Conservation (phyloP, 2,797 vertebrate genomes). For the Micrastur ruficollis region DNA sequence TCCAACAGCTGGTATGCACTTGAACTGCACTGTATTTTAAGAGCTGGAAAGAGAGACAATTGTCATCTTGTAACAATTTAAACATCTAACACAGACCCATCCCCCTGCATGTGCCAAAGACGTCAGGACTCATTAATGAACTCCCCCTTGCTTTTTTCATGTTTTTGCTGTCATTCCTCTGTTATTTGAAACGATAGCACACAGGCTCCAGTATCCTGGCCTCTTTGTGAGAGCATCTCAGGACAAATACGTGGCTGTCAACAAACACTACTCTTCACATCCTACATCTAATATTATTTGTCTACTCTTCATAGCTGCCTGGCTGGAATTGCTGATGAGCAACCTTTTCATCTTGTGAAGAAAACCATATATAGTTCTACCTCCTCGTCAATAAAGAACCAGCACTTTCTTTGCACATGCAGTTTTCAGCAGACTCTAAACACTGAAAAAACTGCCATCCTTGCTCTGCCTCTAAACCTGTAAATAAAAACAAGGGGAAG, state of each 20-base stretch:
- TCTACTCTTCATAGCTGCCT: background rate
- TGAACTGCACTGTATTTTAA: conserved; percentile 88
- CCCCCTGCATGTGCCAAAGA: background rate
- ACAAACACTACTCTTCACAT: background rate
- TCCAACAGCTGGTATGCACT: conserved; percentile 82
- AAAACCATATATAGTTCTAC: background rate
- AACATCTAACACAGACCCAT: background rate
- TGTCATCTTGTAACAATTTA: background rate
- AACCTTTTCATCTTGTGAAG: background rate
- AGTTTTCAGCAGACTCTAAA: background rate
- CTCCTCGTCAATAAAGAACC: background rate
- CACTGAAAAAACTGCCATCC: background rate
- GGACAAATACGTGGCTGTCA: background rate
- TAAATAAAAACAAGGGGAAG: background rate
- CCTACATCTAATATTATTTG: background rate
- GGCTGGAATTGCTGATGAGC: background rate
- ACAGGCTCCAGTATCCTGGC: background rate
- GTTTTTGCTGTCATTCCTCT: background rate
- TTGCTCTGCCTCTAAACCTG: background rate
- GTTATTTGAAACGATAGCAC: background rate
- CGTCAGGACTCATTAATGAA: background rate
- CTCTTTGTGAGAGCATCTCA: background rate
- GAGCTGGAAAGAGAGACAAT: conserved; percentile 68
- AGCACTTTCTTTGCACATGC: background rate
- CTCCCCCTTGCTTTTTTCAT: background rate